Conservation (phyloP, 2,888 invertebrate species). For the Halictus ligatus region DNA sequence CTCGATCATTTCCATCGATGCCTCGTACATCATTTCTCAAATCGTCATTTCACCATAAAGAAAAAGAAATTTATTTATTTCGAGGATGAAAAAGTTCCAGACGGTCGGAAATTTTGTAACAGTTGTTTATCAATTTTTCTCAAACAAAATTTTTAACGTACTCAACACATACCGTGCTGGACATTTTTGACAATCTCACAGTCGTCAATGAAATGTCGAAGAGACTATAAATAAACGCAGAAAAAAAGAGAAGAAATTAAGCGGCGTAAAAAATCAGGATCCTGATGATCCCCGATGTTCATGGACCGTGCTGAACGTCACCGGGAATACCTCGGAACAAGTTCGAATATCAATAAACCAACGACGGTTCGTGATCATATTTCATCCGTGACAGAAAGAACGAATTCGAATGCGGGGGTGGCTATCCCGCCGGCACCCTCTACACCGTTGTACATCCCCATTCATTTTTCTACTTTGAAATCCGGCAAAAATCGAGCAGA, state of each 20-base stretch:
- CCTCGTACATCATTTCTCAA: not conserved
- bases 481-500: slow-evolving; percentile 42
- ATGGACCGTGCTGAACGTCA: slow-evolving; percentile 19
- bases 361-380: slow-evolving; percentile 45
- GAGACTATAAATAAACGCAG: no score
- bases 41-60: not conserved
- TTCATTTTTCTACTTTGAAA: slow-evolving; percentile 51
- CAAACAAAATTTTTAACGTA: no score
- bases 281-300: not conserved
- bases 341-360: slow-evolving; percentile 55
- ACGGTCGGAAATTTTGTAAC: no score
- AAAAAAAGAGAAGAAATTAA: not conserved
- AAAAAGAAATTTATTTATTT: not conserved
- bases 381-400: slow-evolving; percentile 47
- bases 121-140: no score
- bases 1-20: not conserved
- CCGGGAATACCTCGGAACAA: slow-evolving; percentile 19
- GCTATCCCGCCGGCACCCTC: no score
- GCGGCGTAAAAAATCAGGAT: not conserved
- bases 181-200: not conserved
- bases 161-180: not conserved
- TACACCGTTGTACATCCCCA: slow-evolving; percentile 14
- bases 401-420: slow-evolving; percentile 30
- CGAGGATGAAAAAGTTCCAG: not conserved
- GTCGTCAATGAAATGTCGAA: no score